Base-by-base conservation (phyloP, 2,888 invertebrate genomes). In the Aleiodes testaceus region DNA sequence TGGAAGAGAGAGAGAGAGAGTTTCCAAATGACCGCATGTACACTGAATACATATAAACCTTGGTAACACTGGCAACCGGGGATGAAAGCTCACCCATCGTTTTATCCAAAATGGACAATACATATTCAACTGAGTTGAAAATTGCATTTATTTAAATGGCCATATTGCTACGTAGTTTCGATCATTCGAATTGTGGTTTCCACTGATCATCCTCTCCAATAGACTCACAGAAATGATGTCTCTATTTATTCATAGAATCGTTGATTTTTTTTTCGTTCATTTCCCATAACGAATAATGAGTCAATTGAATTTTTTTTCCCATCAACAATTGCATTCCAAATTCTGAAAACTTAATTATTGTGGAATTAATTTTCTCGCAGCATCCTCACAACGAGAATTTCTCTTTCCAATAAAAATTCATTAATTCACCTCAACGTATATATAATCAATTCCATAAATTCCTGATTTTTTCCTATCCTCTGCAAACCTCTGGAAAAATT, bases 71-170 rank as follows among this genome's bases (percentile, higher is more conserved):
- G 36, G 36, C 36, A 50, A 18, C 26, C 14, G 30, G 53, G 26
- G 53, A 53, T 53, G 53, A 53, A 53, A 53, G 53, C 26, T 53
- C 53, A 53, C 53, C 53, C 22, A 53, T 53, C n/a, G n/a, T 53
- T 53, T 22, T 53, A 36, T 36, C 36, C 36, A 22, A 26, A 53
- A 53, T 22, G 53, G n/a, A 53, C 22, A 53, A 53, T 53, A 53
- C 53, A 53, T 53, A 12, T 22, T 12, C 20, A 26, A 12, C 14
- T 20, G 53, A 53, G 20, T 59, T 14, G 59, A 59, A 42, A 42
- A 42, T 30, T 12, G 36, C 36, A 42, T 59, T 36, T 59, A 53
- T 26, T 53, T 53, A 53, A 53, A 53, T 53, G 30, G 22, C 53
- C 22, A 53, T 53, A 53, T 26, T 26, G 26, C 22, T 22, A 52